Conservation (phyloP, 2,888 invertebrate genomes). For the Cartodere bifasciata region DNA sequence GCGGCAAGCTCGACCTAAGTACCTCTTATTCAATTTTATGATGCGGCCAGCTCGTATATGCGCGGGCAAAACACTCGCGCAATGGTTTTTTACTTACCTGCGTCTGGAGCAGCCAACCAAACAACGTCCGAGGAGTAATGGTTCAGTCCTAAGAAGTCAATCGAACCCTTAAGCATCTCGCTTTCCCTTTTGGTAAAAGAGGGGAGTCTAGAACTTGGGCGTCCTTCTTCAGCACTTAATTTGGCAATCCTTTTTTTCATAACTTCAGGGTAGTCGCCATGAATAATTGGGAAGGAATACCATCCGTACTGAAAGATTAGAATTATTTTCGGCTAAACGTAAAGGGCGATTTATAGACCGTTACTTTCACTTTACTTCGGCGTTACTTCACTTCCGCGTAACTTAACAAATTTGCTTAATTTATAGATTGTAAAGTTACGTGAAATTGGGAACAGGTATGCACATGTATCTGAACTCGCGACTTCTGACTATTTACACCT, state of each 20-base stretch:
- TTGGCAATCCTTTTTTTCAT: conserved; percentile 46
- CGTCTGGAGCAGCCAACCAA: conserved; percentile 1
- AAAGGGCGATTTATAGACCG: no score
- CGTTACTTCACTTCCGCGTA: no score
- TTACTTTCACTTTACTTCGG: no score
- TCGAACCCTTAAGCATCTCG: conserved; percentile 41
- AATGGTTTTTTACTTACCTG: not conserved
- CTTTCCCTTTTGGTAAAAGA: conserved; percentile 46
- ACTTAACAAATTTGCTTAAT: no score
- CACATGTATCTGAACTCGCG: no score
- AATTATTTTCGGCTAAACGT: not conserved
- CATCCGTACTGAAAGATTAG: conserved; percentile 43
- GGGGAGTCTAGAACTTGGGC: conserved; percentile 46
- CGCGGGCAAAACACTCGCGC: no score
- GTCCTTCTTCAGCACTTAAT: conserved; percentile 45
- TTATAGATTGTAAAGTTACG: no score
- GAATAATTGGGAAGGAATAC: conserved; percentile 54
- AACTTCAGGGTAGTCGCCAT: conserved; percentile 50
- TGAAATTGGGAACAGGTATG: no score
- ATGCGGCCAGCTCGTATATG: no score
- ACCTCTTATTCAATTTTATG: no score
- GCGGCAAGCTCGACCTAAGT: no score
- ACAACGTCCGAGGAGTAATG: conserved; percentile 43
- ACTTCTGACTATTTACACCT: no score
- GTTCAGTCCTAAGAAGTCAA: conserved; percentile 64